Conservation (phyloP, 1,140 invertebrate species). For the Chrysopa pallens region DNA sequence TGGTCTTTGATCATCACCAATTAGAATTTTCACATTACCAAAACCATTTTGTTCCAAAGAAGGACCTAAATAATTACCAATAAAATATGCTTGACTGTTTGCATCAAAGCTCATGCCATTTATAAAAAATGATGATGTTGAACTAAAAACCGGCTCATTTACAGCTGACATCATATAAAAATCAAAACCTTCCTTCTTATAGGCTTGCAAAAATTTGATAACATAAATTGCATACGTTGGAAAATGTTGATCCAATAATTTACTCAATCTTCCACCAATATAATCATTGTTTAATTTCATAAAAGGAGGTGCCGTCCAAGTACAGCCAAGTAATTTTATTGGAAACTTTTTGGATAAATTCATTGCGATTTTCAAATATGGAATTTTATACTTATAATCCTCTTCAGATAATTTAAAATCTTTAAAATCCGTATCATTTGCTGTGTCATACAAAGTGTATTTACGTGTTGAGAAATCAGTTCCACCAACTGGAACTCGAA, state of each 20-base stretch:
- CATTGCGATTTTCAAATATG: conserved; percentile 19
- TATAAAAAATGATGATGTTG: too few species aligned
- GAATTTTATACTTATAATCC: conserved; percentile 24
- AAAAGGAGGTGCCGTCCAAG: conserved; percentile 81
- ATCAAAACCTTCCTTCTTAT: conserved; percentile 13
- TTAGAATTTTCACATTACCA: too few species aligned
- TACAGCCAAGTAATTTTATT: conserved; percentile 23
- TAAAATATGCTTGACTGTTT: too few species aligned
- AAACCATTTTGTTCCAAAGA: too few species aligned
- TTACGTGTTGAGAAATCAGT: conserved; percentile 28
- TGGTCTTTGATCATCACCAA: too few species aligned
- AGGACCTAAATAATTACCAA: too few species aligned
- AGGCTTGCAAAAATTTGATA: conserved; percentile 21
- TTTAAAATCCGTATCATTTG: conserved; percentile 36
- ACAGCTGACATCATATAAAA: conserved; percentile 22
- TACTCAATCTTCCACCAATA: conserved; percentile 24
- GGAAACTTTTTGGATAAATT: conserved; percentile 10
- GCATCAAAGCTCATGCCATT: too few species aligned
- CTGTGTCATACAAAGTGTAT: background rate
- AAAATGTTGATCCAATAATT: conserved; percentile 28
- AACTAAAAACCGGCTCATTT: conserved; percentile 19
- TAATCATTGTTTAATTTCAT: conserved; percentile 72
- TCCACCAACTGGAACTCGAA: conserved; percentile 61
- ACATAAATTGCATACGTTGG: conserved; percentile 13
- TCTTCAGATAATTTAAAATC: conserved; percentile 46